Evolutionary conservation across 1,140 invertebrate species (phyloP).

Genomic region (Meloidogyne chitwoodi): DNA sequence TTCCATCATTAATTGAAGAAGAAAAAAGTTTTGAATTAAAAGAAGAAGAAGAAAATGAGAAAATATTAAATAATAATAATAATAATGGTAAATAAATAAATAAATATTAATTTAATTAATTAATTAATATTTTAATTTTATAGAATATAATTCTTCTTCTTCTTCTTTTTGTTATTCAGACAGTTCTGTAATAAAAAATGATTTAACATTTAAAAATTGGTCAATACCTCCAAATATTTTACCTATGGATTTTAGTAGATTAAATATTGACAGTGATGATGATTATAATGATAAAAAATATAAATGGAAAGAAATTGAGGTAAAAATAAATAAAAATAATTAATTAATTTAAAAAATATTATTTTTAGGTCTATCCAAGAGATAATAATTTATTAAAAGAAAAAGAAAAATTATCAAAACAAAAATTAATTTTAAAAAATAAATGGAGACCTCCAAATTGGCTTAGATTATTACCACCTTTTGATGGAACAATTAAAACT

Average conservation of each 20-base stretch:
- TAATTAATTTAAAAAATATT: neutral
- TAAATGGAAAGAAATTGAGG: constrained; percentile 14
- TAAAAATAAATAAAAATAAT: neutral
- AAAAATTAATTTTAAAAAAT: neutral
- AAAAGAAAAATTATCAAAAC: too few species aligned
- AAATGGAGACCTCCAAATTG: constrained; percentile 5
- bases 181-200: neutral
- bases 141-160: neutral
- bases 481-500: constrained; percentile 14
- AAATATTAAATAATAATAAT: neutral
- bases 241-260: neutral
- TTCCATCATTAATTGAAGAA: neutral
- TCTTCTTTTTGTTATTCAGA: neutral
- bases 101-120: too few species aligned
- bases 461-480: constrained; percentile 15
- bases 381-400: neutral
- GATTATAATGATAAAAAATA: neutral
- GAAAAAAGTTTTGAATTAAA: neutral
- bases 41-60: neutral
- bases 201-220: neutral
- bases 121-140: neutral
- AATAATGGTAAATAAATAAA: neutral
- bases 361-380: neutral
- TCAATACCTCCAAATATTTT: neutral
- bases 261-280: neutral